Evolutionary conservation across 2,797 vertebrate species (phyloP).

Genomic region (Sibirionetta formosa): DNA sequence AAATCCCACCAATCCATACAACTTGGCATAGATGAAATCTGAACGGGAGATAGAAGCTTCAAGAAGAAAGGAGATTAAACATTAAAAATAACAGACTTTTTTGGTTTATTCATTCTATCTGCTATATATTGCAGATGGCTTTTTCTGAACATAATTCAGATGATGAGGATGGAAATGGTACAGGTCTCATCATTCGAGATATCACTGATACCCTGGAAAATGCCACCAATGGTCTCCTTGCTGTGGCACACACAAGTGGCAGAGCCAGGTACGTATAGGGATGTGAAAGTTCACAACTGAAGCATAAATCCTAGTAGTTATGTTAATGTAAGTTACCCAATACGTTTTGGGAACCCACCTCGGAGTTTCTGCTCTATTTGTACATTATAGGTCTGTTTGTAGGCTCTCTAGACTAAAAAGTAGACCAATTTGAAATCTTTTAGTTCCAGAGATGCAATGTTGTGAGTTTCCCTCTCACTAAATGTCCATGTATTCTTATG

Average conservation of each 20-base stretch:
- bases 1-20: neutral
- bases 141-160: constrained; percentile 56
- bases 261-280: constrained; percentile 30
- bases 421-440: neutral
- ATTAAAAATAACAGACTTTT: neutral
- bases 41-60: neutral
- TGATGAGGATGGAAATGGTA: constrained; percentile 51
- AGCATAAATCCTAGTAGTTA: neutral
- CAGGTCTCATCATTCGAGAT: constrained; percentile 63
- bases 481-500: neutral
- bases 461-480: neutral
- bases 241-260: constrained; percentile 28
- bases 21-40: neutral
- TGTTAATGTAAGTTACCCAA: accelerated
- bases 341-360: neutral
- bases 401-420: neutral
- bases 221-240: constrained; percentile 23
- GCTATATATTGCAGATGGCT: constrained; percentile 55
- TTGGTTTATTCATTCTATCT: neutral
- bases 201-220: constrained; percentile 55
- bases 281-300: neutral
- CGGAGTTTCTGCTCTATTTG: neutral
- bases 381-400: neutral
- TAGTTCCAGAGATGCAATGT: neutral
- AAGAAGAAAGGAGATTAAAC: neutral